phyloP scores from a whole-genome alignment of 2,797 vertebrate genomes.

The Triplophysa yarkandensis region DNA sequence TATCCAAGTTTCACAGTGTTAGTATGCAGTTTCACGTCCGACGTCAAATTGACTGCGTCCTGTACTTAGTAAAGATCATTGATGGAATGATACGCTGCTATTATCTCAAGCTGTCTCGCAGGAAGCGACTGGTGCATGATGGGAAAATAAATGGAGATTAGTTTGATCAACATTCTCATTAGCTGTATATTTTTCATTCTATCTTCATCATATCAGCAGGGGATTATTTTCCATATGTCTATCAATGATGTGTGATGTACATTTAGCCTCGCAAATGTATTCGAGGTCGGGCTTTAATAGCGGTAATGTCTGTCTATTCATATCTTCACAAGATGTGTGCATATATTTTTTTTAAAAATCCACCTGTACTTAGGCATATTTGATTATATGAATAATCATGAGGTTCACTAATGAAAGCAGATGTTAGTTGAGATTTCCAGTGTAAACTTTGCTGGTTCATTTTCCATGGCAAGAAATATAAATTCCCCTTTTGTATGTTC shows the following conservation, averaged over 20 bases:
- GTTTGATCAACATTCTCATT: conserved; percentile 73
- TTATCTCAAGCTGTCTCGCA: conserved; percentile 40
- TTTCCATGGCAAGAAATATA: neutral
- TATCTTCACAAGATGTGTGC: neutral
- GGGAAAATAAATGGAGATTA: conserved; percentile 69
- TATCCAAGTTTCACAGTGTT: conserved; percentile 28
- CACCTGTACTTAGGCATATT: neutral
- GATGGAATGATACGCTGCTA: conserved; percentile 54
- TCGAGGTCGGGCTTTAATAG: neutral
- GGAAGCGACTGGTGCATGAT: conserved; percentile 65
- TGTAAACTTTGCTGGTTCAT: neutral
- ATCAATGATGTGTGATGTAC: conserved; percentile 22
- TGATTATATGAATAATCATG: conserved; percentile 7
- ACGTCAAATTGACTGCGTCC: conserved; percentile 49
- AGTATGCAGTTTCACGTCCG: conserved; percentile 53
- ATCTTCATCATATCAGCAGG: conserved; percentile 32
- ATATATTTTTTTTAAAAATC: neutral
- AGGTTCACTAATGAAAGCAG: conserved; percentile 3
- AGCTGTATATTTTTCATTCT: conserved; percentile 49
- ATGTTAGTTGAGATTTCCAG: neutral
- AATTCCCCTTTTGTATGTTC: neutral
- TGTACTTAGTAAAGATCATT: conserved; percentile 50
- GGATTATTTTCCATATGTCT: conserved; percentile 31
- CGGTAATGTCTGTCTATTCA: neutral
- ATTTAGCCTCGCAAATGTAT: conserved; percentile 1